These are phyloP conservation scores for Caenorhabditis tropicalis DNA, from an alignment of 1,140 invertebrate genomes.

Conservation along the genomic window DNA sequence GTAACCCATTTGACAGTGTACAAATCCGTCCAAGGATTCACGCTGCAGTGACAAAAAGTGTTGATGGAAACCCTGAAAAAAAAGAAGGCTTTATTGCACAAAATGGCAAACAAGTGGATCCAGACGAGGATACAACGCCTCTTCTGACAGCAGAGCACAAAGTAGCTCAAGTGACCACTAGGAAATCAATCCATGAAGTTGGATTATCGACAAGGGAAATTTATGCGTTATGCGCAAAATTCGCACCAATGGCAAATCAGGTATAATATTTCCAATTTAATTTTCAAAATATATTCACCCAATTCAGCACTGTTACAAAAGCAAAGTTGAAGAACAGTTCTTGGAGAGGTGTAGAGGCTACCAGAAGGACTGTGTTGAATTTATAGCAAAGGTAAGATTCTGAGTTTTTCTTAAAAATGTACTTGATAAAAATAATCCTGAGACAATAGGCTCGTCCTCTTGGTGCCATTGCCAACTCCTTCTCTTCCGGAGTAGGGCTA, in stretches of 20 bases:
- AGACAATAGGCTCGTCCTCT: slow-evolving; percentile 49
- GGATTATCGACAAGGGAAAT: slow-evolving; percentile 51
- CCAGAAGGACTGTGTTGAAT: slow-evolving; percentile 55
- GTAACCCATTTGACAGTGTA: slow-evolving; percentile 27
- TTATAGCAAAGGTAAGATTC: slow-evolving; percentile 46
- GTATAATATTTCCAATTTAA: no score
- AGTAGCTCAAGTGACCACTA: background rate
- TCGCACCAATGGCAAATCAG: slow-evolving; percentile 54
- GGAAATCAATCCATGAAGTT: slow-evolving; percentile 30
- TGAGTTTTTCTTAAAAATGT: background rate
- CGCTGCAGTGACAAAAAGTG: background rate
- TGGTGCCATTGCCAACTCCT: slow-evolving; percentile 61
- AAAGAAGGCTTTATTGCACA: slow-evolving; percentile 51
- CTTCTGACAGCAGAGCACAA: background rate
- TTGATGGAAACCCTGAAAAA: background rate
- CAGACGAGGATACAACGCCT: background rate
- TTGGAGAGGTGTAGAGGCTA: slow-evolving; percentile 60
- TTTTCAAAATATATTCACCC: no score
- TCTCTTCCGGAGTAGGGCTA: slow-evolving; percentile 57
- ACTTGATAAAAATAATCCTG: background rate
- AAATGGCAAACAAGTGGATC: slow-evolving; percentile 34
- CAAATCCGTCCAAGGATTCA: background rate
- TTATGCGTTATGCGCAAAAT: slow-evolving; percentile 49
- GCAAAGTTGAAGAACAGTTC: slow-evolving; percentile 55
- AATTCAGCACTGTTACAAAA: slow-evolving; percentile 58